Base-by-base conservation (phyloP, 2,797 vertebrate species). In the Aldrovandia affinis region DNA sequence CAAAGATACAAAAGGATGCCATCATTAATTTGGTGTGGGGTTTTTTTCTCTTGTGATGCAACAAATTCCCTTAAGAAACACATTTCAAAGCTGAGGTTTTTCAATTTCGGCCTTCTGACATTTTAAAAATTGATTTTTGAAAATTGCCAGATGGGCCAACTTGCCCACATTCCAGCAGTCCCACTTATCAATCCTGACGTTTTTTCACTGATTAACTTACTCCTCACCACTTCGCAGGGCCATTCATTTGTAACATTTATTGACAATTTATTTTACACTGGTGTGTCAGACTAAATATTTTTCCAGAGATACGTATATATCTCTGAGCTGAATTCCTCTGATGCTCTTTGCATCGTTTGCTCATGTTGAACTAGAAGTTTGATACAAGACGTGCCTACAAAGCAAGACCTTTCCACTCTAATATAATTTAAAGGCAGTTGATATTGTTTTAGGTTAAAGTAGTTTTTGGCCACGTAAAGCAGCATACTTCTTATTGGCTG, bases 121-220 rank as follows among this genome's bases (percentile, higher is more conserved):
- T 89, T 88, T 87, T 61, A 83, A 81, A 89, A 88, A 89, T 87
- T 84, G 86, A 90, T 89, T 84, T 75, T 73, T 70, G 42, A 81
- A 52, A 47, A n/a, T 57, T 36, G 80, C 80, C 57, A 81, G 54
- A 47, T 25, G 25, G 39, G 42, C 80, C 25, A 42, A 81, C 80
- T 28, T 28, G 25, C 57, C 39, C 42, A 15, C 61, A 50, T 63
- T 63, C 22, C 61, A 22, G 22, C 25, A 42, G n/a, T 15, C 36
- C 61, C 50, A 30, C 77, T 54, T 75, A 75, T 42, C 39, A 75
- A 75, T 22, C 70, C 70, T 75, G 70, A 75, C 39, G 70, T 75
- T 75, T 22, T 20, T 42, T 75, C 39, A 5, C 77, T 52, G 77
- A 30, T 78, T 78, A 78, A 54, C 44, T 54, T 79, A 85, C 77